Conservation (phyloP, 1,140 invertebrate species). For the Cecropterus lyciades region DNA sequence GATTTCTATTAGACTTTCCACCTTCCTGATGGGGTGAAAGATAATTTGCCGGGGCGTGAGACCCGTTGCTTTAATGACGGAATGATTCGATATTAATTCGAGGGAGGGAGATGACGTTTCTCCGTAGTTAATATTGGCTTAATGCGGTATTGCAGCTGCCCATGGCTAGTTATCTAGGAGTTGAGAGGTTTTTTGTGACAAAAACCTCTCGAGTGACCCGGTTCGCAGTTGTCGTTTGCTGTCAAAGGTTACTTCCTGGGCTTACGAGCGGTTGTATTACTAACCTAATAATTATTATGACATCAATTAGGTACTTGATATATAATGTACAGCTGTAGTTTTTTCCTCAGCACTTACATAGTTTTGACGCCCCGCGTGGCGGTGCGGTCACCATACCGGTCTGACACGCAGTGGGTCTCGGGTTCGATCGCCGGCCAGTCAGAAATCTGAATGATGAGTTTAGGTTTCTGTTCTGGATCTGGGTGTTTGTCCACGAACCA, state of each 20-base stretch:
- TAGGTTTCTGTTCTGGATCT: too few species aligned
- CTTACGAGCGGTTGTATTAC: slow-evolving; percentile 5
- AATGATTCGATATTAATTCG: slow-evolving; percentile 82
- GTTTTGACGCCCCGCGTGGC: too few species aligned
- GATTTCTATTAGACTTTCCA: slow-evolving; percentile 82
- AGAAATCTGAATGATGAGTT: too few species aligned
- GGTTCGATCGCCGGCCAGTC: too few species aligned
- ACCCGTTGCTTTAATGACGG: slow-evolving; percentile 77
- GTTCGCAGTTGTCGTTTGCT: slow-evolving; percentile 27
- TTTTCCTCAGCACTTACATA: too few species aligned
- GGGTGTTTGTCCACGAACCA: too few species aligned
- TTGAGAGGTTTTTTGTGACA: slow-evolving; percentile 61
- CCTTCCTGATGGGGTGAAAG: slow-evolving; percentile 77
- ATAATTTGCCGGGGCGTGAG: slow-evolving; percentile 77
- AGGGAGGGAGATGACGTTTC: slow-evolving; percentile 65
- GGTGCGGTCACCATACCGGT: too few species aligned
- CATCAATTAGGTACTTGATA: background rate
- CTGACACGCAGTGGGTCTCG: too few species aligned
- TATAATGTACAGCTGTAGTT: too few species aligned
- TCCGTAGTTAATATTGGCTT: slow-evolving; percentile 60
- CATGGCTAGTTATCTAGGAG: slow-evolving; percentile 52
- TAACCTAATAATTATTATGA: slow-evolving; percentile 19
- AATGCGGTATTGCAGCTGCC: slow-evolving; percentile 65
- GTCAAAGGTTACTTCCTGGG: slow-evolving; percentile 28
- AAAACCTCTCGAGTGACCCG: slow-evolving; percentile 43